phyloP scores from a whole-genome alignment of 2,113 vertebrate genomes.

The Prietella phreatophila region DNA sequence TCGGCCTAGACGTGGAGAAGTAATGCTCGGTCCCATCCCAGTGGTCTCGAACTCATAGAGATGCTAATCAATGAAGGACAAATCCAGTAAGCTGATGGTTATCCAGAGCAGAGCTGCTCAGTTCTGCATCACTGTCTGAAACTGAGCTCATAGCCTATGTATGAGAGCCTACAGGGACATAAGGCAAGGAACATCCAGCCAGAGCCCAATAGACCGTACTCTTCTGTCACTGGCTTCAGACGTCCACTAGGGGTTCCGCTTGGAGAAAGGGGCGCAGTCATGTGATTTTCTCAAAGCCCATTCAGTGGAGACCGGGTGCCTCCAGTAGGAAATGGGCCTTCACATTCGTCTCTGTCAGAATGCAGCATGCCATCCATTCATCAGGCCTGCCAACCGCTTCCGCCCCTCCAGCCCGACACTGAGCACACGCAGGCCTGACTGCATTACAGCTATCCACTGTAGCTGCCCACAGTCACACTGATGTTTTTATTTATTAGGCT shows the following conservation, averaged over 20 bases:
- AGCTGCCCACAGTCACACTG: conserved; percentile 66
- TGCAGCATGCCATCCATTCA: conserved; percentile 73
- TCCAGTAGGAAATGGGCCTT: conserved; percentile 69
- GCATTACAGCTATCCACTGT: conserved; percentile 72
- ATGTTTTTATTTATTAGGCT: conserved; percentile 79
- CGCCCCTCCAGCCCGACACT: conserved; percentile 72
- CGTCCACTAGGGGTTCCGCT: conserved; percentile 51
- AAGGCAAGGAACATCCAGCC: conserved; percentile 12
- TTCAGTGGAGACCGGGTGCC: conserved; percentile 65
- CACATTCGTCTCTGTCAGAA: conserved; percentile 84
- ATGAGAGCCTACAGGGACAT: conserved; percentile 36
- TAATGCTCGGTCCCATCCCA: conserved; percentile 22
- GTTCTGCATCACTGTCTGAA: conserved; percentile 31
- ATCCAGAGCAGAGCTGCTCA: conserved; percentile 34
- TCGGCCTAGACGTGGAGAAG: conserved; percentile 5
- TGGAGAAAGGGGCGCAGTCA: conserved; percentile 62
- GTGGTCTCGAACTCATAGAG: conserved; percentile 31
- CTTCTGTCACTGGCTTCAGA: conserved; percentile 53
- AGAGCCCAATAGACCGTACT: conserved; percentile 28
- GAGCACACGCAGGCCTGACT: conserved; percentile 71
- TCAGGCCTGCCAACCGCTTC: conserved; percentile 76
- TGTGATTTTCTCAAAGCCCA: conserved; percentile 62
- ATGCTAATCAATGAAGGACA: conserved; percentile 47
- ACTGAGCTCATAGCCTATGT: conserved; percentile 5
- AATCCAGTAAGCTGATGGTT: conserved; percentile 49